Conservation (phyloP, 1,140 invertebrate species). For the Diabrotica undecimpunctata region DNA sequence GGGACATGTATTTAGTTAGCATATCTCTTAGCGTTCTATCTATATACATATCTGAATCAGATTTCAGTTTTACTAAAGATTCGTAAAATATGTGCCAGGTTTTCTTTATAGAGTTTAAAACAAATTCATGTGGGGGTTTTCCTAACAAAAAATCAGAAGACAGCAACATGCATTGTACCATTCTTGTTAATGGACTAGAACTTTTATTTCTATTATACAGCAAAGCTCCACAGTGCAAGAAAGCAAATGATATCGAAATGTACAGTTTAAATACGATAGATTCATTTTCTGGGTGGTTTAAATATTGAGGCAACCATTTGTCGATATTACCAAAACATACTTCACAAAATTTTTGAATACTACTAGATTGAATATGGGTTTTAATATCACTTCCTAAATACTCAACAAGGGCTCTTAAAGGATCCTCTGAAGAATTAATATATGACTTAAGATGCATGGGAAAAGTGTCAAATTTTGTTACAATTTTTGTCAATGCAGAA, state of each 20-base stretch:
- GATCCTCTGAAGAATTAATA: conserved; percentile 23
- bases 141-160: conserved; percentile 39
- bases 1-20: conserved; percentile 38
- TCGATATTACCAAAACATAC: conserved; percentile 36
- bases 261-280: conserved; percentile 34
- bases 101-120: conserved; percentile 35
- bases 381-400: conserved; percentile 26
- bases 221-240: conserved; percentile 35
- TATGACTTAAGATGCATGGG: conserved; percentile 25
- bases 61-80: conserved; percentile 33
- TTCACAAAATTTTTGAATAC: conserved; percentile 31
- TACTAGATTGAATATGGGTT: conserved; percentile 18
- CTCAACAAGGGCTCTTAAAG: conserved; percentile 33
- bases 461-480: conserved; percentile 34
- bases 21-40: conserved; percentile 40
- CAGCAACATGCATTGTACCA: conserved; percentile 35
- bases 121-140: conserved; percentile 29
- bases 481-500: conserved; percentile 26
- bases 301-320: conserved; percentile 28
- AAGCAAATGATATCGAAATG: conserved; percentile 31
- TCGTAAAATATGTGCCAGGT: conserved; percentile 42
- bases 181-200: conserved; percentile 33
- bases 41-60: conserved; percentile 37
- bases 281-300: conserved; percentile 33
- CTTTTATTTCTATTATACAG: conserved; percentile 39